phyloP scores from a whole-genome alignment of 2,113 vertebrate genomes.

The Paratilapia polleni region DNA sequence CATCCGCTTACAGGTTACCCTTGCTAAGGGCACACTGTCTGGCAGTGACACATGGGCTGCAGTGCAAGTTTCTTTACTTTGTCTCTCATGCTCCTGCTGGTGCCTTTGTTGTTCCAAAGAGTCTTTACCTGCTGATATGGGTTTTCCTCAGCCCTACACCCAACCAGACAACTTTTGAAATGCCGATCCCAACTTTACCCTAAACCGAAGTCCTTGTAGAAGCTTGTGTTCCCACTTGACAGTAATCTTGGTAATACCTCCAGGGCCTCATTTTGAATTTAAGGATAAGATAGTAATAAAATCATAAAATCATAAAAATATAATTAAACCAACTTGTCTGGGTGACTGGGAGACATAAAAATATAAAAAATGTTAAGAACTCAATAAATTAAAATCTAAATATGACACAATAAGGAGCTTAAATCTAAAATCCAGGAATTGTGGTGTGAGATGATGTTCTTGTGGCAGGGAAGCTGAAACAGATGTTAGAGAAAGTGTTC shows the following conservation, averaged over 20 bases:
- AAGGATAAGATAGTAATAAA: not conserved
- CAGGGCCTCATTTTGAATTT: too few relatives aligned
- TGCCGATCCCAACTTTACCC: not conserved
- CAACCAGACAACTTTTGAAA: not conserved
- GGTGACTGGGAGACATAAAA: too few relatives aligned
- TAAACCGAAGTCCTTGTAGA: not conserved
- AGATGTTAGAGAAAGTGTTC: too few relatives aligned
- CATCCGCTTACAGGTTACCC: not conserved
- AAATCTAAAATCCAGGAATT: too few relatives aligned
- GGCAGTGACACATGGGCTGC: not conserved
- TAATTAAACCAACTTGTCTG: not conserved
- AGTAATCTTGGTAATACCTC: not conserved
- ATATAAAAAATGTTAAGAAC: not conserved
- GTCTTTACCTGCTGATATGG: not conserved
- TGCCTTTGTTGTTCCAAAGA: not conserved
- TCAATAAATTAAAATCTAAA: not conserved
- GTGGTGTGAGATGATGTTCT: too few relatives aligned
- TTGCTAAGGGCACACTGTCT: too few relatives aligned
- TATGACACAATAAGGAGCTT: not conserved
- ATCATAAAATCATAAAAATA: not conserved
- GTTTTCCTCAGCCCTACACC: not conserved
- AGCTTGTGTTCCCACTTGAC: not conserved
- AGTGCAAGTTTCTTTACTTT: not conserved
- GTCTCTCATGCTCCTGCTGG: not conserved
- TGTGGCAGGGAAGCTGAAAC: too few relatives aligned